Base-by-base conservation (phyloP, 1,140 invertebrate genomes). In the Drosophila funebris region DNA sequence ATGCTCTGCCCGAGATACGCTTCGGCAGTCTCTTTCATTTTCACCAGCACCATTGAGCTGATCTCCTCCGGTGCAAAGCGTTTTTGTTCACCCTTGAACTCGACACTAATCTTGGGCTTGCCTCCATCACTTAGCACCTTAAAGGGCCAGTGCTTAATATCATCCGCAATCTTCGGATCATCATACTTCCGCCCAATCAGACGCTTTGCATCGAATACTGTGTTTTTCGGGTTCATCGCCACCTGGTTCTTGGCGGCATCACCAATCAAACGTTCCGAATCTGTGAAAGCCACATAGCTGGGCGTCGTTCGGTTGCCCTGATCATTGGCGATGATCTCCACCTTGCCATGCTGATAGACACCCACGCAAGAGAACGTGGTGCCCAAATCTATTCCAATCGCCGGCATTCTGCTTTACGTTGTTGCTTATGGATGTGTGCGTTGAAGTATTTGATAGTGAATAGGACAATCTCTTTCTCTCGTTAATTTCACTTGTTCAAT, bases 221-320 rank as follows among this genome's bases (percentile, higher is more conserved):
- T 90, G 71, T 92, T 92, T 14, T 66, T 77, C 27, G 90, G 90
- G 58, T 92, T 92, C 87, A 90, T 91, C 11, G 87, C 90, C 46
- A 90, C 88, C 56, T 90, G 84, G 70, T 95, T 95, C 91, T 96
- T 96, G 76, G 98, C 97, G 53, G 97, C 97, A 94, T 99, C 98
- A 56, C 98, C 98, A 91, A 99, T 98, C 61, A 99, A 95, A 91
- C 98, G 96, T 92, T 99, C 98, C 1, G 96, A 97, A 90, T 99
- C 98, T 54, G 97, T 98, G 93, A 99, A 99, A 31, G 97, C 97
- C 16, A 99, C 98, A 94, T 98, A 99, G 72, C 96, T 97, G 18
- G 98, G 98, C 46, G 98, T 99, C 16, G 98, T 99, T 75, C 98
- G 93, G 93, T 99, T 99, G 85, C 98, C 98, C 92, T 97, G 97